Evolutionary conservation across 2,113 vertebrate genomes (phyloP), one percentile per base, ranked within the genome.

Genomic region (Octodon degus): DNA sequence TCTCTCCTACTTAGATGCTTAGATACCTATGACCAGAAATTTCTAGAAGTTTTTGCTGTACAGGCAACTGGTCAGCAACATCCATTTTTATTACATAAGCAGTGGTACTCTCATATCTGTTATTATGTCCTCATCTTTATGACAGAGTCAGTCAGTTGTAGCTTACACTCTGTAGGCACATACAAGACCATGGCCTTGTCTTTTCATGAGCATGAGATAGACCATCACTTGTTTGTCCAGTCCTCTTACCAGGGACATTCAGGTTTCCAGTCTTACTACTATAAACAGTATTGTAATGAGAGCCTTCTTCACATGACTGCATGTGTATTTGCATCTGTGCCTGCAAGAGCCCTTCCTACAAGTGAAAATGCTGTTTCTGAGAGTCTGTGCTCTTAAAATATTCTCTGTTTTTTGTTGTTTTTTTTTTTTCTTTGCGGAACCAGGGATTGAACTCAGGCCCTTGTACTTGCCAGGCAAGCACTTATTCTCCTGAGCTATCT

Each of bases 351-450:
- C 9, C 1, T 84, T 87, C 47, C 55, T 81, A 16, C 47, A 67
- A 77, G 34, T 65, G 32, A 32, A 76, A 76, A 83, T 62, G 6
- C 67, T 70, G 7, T 96, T 74, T 94, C n/a, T 24, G 58, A 62
- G 80, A 81, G 47, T 68, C 47, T 79, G 2, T 68, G 40, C 67
- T 63, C 40, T 95, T 94, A 40, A 63, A 65, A 68, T 81, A 90
- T 89, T 86, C 27, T 43, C 5, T 43, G 3, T 43, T 43, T 43
- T 43, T 43, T 43, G 3, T 43, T 43, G 2, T 5, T 43, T 43
- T 43, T 43, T 43, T 43, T 4, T 43, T 43, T 43, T 5, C 43
- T 43, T 43, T 43, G 43, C 5, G 43, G 43, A 43, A 43, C 43
- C 43, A 43, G 43, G 43, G 43, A 43, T 43, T 43, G 5, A 43